A percentile compares a stretch with the other conserved stretches of the same genome.
phyloP scores from a whole-genome alignment of 2,113 vertebrate species.

The Pristiophorus japonicus region DNA sequence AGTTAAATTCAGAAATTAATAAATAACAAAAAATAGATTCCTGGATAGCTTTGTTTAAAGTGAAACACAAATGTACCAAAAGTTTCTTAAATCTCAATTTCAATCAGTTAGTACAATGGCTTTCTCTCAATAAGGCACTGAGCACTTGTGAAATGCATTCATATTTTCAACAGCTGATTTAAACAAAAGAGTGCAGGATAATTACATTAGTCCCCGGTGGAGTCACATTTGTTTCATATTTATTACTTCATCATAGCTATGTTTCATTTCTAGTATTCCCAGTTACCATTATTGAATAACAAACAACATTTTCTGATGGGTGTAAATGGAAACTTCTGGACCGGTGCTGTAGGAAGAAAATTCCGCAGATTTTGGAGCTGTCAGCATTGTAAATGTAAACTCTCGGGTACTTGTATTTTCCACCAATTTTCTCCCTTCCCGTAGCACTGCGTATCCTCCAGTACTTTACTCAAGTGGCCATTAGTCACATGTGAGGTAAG shows the following conservation, averaged over 20 bases:
- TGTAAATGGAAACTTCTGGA: no score
- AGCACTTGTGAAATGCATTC: neutral
- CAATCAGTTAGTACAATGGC: neutral
- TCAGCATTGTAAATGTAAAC: neutral
- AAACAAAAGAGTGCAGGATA: neutral
- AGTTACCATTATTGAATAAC: neutral
- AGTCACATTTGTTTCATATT: neutral
- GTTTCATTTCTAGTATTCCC: neutral
- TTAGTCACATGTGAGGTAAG: neutral
- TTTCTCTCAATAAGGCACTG: neutral
- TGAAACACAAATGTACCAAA: neutral
- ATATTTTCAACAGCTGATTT: neutral
- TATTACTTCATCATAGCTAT: neutral
- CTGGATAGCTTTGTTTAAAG: neutral
- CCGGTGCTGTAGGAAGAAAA: neutral
- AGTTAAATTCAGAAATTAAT: no score
- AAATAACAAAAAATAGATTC: no score
- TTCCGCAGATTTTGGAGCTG: neutral
- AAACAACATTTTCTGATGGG: neutral
- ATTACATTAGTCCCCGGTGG: neutral
- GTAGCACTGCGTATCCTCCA: neutral
- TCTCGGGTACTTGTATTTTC: neutral
- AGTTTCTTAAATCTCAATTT: neutral
- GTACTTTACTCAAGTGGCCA: neutral
- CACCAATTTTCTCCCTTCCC: neutral